Conservation (phyloP, 2,797 vertebrate species). For the Furcifer pardalis region DNA sequence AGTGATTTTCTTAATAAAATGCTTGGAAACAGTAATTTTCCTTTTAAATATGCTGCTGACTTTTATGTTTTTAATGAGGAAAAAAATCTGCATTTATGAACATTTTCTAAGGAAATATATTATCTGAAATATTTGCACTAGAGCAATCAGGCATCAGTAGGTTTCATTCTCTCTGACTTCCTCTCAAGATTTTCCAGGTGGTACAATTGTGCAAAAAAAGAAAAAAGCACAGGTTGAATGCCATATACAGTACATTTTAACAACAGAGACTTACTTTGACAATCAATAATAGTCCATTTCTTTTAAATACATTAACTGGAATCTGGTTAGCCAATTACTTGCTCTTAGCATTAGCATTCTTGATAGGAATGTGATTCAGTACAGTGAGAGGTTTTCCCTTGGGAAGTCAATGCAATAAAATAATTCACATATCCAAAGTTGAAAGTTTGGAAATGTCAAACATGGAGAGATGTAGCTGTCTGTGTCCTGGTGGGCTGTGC, state of each 20-base stretch:
- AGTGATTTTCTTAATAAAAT: background rate
- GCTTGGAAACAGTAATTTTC: constrained; percentile 16
- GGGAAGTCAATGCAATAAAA: background rate
- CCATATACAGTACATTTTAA: background rate
- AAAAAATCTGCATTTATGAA: background rate
- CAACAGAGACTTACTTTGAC: background rate
- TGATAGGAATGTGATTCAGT: background rate
- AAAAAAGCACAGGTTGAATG: background rate
- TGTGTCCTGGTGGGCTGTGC: background rate
- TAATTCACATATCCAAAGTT: background rate
- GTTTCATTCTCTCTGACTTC: background rate
- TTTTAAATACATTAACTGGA: background rate
- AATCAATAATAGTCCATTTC: background rate
- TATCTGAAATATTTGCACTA: constrained; percentile 6
- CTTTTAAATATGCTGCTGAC: background rate
- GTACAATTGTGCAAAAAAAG: background rate
- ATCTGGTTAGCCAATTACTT: background rate
- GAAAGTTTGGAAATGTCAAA: background rate
- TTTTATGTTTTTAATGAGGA: no score
- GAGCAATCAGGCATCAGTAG: background rate
- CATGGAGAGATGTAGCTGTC: background rate
- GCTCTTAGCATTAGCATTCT: background rate
- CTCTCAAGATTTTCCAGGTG: background rate
- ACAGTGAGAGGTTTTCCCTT: background rate
- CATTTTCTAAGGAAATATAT: background rate